Base-by-base conservation (phyloP, 2,113 vertebrate genomes). In the Oenanthe melanoleuca region DNA sequence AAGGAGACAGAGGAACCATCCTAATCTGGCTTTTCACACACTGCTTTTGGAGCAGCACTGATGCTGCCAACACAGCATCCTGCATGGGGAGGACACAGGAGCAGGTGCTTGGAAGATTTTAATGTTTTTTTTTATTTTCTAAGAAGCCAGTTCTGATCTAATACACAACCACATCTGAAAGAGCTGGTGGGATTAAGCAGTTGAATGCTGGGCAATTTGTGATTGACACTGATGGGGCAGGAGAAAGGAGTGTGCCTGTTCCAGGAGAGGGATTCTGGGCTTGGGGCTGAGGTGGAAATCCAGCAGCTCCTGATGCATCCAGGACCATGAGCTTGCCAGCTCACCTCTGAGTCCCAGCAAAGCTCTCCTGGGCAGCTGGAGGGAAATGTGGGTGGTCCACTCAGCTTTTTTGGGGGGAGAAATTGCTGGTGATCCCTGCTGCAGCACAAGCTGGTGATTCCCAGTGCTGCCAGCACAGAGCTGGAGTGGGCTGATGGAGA, bases 401-500 rank as follows among this genome's bases (percentile, higher is more conserved):
- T 2, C 2, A 5, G 44, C 11, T 4, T 64, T 72, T 50, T 44
- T 49, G 25, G 33, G 34, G 52, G 34, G 42, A 26, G 20, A 45
- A 13, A 5, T 1, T 38, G 45, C 82, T 3, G 8, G 33, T 22
- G 57, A 55, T 52, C 23, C 37, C 22, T 42, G 34, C 29, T 0
- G 1, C 38, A 38, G 88, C 34, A 38, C 49, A 33, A 53, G 8
- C 0, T 0, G 37, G 40, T 17, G 44, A 42, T 52, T 86, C 38
- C 78, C 6, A 2, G 82, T 26, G 53, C 79, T 59, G 77, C 26
- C 22, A 40, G 14, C 34, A 4, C 0, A 3, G 59, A 55, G 77
- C 64, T 29, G 57, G 45, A 77, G 26, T 12, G n/a, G 21, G 82
- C 26, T 61, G 65, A 34, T 25, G 25, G 44, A 66, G 34, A 70